Evolutionary conservation across 1,140 invertebrate genomes (phyloP), one percentile per base, ranked within the genome.

Genomic region (Ostrea denselamellosa): DNA sequence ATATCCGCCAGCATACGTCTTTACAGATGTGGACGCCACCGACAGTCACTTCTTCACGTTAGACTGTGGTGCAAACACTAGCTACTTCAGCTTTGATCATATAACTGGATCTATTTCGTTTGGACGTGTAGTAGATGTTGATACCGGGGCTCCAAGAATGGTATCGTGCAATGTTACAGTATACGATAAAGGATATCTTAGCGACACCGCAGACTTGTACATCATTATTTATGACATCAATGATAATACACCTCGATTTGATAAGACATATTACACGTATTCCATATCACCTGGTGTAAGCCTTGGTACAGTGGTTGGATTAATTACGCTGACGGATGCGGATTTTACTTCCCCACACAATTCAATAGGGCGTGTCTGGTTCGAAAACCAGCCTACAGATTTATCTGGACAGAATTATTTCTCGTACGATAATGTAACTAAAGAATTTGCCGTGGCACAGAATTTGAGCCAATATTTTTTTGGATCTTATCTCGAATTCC

Each of bases 251-350:
- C 85, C 85, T 77, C 85, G 85, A 19, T 86, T 86, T 86, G 85
- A 86, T 77, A 22, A 86, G 51, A 71, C 22, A 77, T 86, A 86
- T 52, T 86, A 86, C 65, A 86, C 85, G 19, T 86, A 77, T 71
- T 86, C 62, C 22, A 54, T 71, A 4, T 25, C 85, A 1, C 19
- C 65, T 5, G 68, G 51, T 0, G 25, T 52, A 4, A 22, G 65
- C 22, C 54, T 44, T 2, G 85, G 65, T 2, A 86, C 85, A 22
- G 65, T 86, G 44, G 51, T 86, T 12, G 85, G 85, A 22, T 53
- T 44, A 12, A 86, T 86, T 9, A 53, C 85, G 0, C 68, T 86
- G 9, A 86, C 65, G 19, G 85, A 86, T 53, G 62, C 85, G 8
- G 85, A 86, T 53, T 51, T 86, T 0, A 86, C 85, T 4, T 19